A percentile compares a stretch with the other conserved stretches of the same genome.
Conservation (phyloP, 92 coral and sea anemone genomes). For the Muricea muricata region DNA sequence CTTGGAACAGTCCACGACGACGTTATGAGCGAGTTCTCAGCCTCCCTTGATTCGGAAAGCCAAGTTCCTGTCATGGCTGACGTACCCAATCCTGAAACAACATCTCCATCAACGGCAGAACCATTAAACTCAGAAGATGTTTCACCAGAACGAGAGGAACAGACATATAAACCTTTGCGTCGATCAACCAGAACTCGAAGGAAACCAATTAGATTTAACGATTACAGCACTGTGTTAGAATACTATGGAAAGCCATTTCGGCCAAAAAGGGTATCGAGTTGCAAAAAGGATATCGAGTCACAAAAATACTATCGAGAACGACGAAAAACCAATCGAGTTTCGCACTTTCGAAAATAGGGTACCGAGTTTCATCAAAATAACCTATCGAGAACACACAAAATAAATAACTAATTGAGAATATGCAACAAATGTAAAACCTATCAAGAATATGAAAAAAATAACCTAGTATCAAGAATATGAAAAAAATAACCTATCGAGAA, state of each 20-base stretch:
- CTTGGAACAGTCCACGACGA: neutral
- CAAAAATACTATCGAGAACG: neutral
- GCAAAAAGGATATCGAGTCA: conserved; percentile 15
- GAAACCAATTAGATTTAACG: conserved; percentile 46
- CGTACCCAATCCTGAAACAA: no score
- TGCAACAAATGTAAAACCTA: no score
- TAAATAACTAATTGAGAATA: no score
- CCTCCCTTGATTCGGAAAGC: no score
- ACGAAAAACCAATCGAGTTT: neutral
- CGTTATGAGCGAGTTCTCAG: conserved; percentile 6
- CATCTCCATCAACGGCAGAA: no score
- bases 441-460: neutral
- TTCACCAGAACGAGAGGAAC: conserved; percentile 15
- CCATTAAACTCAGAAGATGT: conserved; percentile 26
- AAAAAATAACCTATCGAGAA: neutral
- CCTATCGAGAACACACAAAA: neutral
- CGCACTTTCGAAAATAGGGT: neutral
- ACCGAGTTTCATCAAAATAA: neutral
- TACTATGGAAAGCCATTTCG: conserved; percentile 35
- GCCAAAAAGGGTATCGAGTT: no score
- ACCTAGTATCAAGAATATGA: neutral
- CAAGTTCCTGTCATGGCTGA: conserved; percentile 19
- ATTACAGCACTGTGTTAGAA: no score
- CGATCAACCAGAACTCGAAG: conserved; percentile 49
- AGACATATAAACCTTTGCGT: conserved; percentile 9